phyloP scores from a whole-genome alignment of 1,140 invertebrate species.

The Himalopsyche phryganea region DNA sequence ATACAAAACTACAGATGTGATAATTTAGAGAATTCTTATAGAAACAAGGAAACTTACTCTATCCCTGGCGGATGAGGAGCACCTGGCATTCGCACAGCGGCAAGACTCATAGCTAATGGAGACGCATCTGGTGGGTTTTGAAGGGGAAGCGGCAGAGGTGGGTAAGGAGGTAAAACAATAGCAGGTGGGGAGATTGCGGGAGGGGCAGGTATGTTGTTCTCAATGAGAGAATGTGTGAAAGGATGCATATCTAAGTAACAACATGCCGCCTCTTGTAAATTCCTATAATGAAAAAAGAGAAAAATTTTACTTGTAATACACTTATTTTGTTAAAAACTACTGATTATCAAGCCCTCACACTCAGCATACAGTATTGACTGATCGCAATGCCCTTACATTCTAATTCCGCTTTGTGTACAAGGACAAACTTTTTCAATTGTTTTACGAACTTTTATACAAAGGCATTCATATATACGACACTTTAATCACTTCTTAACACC shows the following conservation, averaged over 20 bases:
- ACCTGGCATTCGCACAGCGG: not conserved
- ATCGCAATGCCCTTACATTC: too few species aligned
- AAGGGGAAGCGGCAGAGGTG: conserved; percentile 38
- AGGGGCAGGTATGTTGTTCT: too few species aligned
- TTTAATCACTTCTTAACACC: too few species aligned
- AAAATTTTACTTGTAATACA: too few species aligned
- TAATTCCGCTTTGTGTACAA: too few species aligned
- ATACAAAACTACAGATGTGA: too few species aligned
- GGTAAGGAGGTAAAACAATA: conserved; percentile 36
- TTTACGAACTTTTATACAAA: too few species aligned
- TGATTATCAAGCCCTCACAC: too few species aligned
- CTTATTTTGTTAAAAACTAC: not conserved
- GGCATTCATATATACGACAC: too few species aligned
- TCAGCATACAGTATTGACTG: too few species aligned
- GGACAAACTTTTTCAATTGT: too few species aligned
- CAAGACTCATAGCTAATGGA: conserved; percentile 42
- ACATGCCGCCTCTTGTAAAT: conserved; percentile 91
- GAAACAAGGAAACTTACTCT: conserved; percentile 4
- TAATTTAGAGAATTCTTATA: too few species aligned
- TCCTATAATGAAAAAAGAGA: conserved; percentile 69
- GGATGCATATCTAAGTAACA: conserved; percentile 81
- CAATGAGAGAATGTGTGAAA: conserved; percentile 10
- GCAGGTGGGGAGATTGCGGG: not conserved
- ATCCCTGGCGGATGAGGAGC: not conserved
- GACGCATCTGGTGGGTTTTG: conserved; percentile 43